Base-by-base conservation (phyloP, 2,113 vertebrate species). In the Romanogobio albipinnatus region DNA sequence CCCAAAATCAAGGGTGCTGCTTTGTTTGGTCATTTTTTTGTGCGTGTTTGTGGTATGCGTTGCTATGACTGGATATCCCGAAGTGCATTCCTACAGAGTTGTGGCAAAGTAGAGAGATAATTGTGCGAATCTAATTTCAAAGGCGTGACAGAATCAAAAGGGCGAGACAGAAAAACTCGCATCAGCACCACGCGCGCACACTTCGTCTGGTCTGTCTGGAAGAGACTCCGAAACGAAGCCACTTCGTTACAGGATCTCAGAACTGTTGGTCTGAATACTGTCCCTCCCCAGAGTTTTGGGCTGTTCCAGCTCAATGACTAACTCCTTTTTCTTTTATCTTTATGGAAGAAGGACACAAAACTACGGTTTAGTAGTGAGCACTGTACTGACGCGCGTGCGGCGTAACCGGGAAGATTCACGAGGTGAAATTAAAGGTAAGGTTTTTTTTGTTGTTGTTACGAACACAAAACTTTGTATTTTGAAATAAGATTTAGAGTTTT, bases 171-270 rank as follows among this genome's bases (percentile, higher is more conserved):
- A 89, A 91, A 90, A 93, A 90, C 92, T 93, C 92, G 90, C 93
- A 94, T 95, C 93, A 94, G 93, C 93, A 94, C 92, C 94, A 94
- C 77, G 62, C 49, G 24, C 70, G 24, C 39, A 71, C 81, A 36
- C 62, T 68, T 51, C 47, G 29, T 11, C 51, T 71, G 4, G 24
- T 68, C 64, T 68, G 61, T 81, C 49, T 58, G 61, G 26, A 14
- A 68, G 77, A 66, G 79, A 29, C 45, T 51, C 24, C 4, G 39
- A 82, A 15, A 26, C 49, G 49, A 71, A 66, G 61, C 17, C 1
- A 1, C 66, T 22, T 68, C 45, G 47, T 47, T 22, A 59, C 9
- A 39, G 10, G 33, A 26, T 51, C 78, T 47, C 62, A 14, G 39
- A 64, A 64, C 45, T 70, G 47, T 36, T 51, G 33, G 14, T 68